These are phyloP conservation scores for Calameuta pallipes DNA, from an alignment of 2,888 invertebrate species.

Conservation along the genomic window DNA sequence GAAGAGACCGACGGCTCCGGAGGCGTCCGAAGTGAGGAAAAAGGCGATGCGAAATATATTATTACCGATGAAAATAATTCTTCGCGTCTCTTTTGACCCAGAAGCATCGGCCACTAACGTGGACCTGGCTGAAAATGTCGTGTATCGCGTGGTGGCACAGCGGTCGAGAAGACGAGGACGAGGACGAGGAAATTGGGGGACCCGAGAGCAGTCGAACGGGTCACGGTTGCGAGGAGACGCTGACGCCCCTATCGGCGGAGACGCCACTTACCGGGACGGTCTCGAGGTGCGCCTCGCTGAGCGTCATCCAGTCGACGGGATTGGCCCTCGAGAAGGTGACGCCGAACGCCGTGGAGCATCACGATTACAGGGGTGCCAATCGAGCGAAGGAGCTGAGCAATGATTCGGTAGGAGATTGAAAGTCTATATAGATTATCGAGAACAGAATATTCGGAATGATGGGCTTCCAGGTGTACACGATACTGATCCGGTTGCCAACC, in stretches of 20 bases:
- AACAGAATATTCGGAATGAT: background rate
- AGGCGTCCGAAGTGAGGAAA: background rate
- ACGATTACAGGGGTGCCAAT: conserved; percentile 61
- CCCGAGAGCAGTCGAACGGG: conserved; percentile 73
- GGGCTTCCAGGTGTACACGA: conserved; percentile 81
- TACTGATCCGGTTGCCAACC: conserved; percentile 87
- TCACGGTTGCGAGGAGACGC: conserved; percentile 74
- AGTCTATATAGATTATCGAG: background rate
- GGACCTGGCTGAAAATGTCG: conserved; percentile 77
- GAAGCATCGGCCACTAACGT: conserved; percentile 68
- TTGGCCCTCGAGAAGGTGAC: conserved; percentile 41
- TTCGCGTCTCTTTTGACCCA: conserved; percentile 29
- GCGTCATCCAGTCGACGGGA: conserved; percentile 73
- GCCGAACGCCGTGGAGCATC: conserved; percentile 64
- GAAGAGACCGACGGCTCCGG: background rate
- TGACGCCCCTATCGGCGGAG: conserved; percentile 84
- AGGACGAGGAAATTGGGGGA: conserved; percentile 75
- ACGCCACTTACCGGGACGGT: conserved; percentile 89
- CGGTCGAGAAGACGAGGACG: conserved; percentile 84
- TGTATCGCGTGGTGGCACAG: conserved; percentile 94
- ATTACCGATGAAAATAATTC: background rate
- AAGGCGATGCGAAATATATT: background rate
- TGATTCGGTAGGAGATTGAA: conserved; percentile 39
- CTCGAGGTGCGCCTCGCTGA: conserved; percentile 86
- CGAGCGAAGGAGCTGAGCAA: conserved; percentile 14